Evolutionary conservation across 2,113 vertebrate species (phyloP), one percentile per base, ranked within the genome.

Genomic region (Zonotrichia leucophrys): DNA sequence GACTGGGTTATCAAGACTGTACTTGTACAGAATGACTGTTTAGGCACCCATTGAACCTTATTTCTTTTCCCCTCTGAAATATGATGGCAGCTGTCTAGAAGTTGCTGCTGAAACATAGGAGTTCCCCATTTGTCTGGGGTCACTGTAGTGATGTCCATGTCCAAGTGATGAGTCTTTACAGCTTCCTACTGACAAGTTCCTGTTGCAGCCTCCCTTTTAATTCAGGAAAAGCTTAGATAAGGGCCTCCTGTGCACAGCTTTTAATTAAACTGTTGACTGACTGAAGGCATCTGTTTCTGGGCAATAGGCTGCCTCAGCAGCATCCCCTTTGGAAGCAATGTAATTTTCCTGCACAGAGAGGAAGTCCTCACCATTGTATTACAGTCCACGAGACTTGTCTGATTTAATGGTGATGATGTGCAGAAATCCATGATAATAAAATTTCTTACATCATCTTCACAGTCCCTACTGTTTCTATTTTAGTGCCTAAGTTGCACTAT

Each of bases 241-340:
- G 1, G 2, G 28, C 39, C 63, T 80, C 31, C 62, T 92, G 73
- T 76, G 64, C 83, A 37, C 35, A 78, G 80, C 64, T 84, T 42
- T 87, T 68, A 75, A 78, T 86, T 94, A 91, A 91, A 64, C 69
- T 95, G 66, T 53, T 89, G 41, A 13, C 42, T 78, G 77, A 84
- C 47, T 49, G 35, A 35, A 52, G 60, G 22, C 52, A 17, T 47
- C 0, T 72, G 64, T 78, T 93, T 52, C 41, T 89, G 62, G 52
- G 56, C 37, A 37, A 52, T 3, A 58, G 80, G 44, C 62, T 84
- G 28, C 62, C 31, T 79, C 50, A 53, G 62, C 58, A 69, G 18
- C 18, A 42, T 87, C 21, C 37, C 12, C 20, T 79, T 79, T 59
- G 41, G 37, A 49, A 83, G 56, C 25, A 31, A 3, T 67, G 39